Percentiles rank a stretch among this genome's conserved stretches.
Conservation (phyloP, 2,113 vertebrate species). For the human (Homo sapiens) region GRCh38 chr7:91875001-91875500, state of each 20-base stretch:
- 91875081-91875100: neutral
- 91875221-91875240: neutral
- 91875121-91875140: neutral
- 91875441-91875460: too few relatives aligned
- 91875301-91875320: too few relatives aligned
- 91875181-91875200: neutral
- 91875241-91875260: too few relatives aligned
- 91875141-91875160: neutral
- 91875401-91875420: too few relatives aligned
- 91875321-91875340: too few relatives aligned
- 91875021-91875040: neutral
- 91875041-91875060: neutral
- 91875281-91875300: too few relatives aligned
- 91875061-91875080: neutral
- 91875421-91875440: too few relatives aligned
- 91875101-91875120: conserved; percentile 13
- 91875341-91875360: too few relatives aligned
- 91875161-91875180: neutral
- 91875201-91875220: neutral
- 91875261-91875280: too few relatives aligned
- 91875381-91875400: too few relatives aligned
- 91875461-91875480: neutral
- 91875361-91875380: too few relatives aligned
- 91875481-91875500: neutral
- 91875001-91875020: neutral